Base-by-base conservation (phyloP, 1,140 invertebrate genomes). In the Laodelphax striatellus region DNA sequence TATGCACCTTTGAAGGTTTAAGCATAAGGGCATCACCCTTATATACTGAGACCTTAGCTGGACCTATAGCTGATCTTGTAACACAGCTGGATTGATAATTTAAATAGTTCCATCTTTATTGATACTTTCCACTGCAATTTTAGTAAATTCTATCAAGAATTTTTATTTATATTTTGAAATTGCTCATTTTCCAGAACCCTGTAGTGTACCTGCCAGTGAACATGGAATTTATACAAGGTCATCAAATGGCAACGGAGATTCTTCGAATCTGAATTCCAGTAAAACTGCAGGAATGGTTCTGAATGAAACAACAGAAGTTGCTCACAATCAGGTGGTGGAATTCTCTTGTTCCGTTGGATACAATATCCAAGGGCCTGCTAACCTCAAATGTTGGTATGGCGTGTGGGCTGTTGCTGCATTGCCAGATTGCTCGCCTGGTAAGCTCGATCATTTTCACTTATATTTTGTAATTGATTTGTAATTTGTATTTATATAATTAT, bases 341-440 rank as follows among this genome's bases (percentile, higher is more conserved):
- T 80, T 86, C 62, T 78, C 79, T 16, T 88, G 85, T 71, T 75
- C 78, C 65, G 77, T 78, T 61, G 85, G 85, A 9, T 86, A 82
- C 67, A 81, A 83, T 60, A 74, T 84, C 0, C 79, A 84, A 71
- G 87, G 87, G 1, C 78, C 84, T 0, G 82, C 80, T 11, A 82
- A 82, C 66, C 72, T 90, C 14, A 76, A 81, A 24, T 92, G 88
- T 67, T 87, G 82, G 76, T 83, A 85, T 65, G 88, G 88, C 11
- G 83, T 88, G 64, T 91, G 87, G 86, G 83, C 84, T 1, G 80
- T 84, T 0, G 80, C 80, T 16, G 78, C 80, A 50, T 79, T 85
- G 68, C 87, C 88, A 0, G 85, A 89, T 69, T 91, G 88, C 73
- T 79, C 81, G 16, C 82, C 87, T 70, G 80, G 84, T 85, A 72